A percentile compares a stretch with the other conserved stretches of the same genome.
These are phyloP conservation scores for Pseudomyrmex cubaensis DNA, from an alignment of 1,140 invertebrate species.

Conservation along the genomic window DNA sequence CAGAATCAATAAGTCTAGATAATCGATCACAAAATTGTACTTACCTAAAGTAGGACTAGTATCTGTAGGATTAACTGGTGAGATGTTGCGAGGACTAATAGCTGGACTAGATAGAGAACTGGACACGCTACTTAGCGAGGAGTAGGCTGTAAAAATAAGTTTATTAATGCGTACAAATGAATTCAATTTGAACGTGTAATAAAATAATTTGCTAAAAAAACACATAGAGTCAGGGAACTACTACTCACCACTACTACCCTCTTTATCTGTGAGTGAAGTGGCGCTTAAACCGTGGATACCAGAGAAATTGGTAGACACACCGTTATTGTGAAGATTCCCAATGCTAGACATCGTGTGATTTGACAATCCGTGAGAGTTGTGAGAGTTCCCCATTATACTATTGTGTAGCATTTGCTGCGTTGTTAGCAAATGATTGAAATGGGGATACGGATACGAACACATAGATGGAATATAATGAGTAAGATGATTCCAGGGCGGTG, in stretches of 20 bases:
- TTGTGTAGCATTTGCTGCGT: conserved; percentile 79
- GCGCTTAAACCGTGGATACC: conserved; percentile 69
- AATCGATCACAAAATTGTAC: not conserved
- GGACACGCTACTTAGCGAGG: conserved; percentile 84
- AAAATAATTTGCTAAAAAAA: not conserved
- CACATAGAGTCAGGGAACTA: not conserved
- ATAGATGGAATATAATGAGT: conserved; percentile 76
- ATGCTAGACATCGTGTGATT: conserved; percentile 69
- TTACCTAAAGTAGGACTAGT: conserved; percentile 71
- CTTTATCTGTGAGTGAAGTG: conserved; percentile 75
- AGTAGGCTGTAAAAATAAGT: conserved; percentile 76
- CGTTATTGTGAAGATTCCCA: conserved; percentile 74
- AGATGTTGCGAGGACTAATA: conserved; percentile 84
- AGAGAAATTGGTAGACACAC: conserved; percentile 64
- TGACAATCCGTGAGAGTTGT: conserved; percentile 67
- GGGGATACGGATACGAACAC: conserved; percentile 76
- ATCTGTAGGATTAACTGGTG: conserved; percentile 81
- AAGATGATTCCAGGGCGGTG: conserved; percentile 78
- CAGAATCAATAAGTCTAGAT: not conserved
- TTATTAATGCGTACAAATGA: conserved; percentile 4
- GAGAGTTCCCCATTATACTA: conserved; percentile 64
- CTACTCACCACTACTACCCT: conserved; percentile 74
- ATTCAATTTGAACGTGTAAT: not conserved
- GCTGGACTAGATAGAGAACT: conserved; percentile 85
- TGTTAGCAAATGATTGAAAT: conserved; percentile 80